A percentile compares a stretch with the other conserved stretches of the same genome.
These are phyloP conservation scores for Cantharis lateralis DNA, from an alignment of 2,888 invertebrate species.

Conservation along the genomic window DNA sequence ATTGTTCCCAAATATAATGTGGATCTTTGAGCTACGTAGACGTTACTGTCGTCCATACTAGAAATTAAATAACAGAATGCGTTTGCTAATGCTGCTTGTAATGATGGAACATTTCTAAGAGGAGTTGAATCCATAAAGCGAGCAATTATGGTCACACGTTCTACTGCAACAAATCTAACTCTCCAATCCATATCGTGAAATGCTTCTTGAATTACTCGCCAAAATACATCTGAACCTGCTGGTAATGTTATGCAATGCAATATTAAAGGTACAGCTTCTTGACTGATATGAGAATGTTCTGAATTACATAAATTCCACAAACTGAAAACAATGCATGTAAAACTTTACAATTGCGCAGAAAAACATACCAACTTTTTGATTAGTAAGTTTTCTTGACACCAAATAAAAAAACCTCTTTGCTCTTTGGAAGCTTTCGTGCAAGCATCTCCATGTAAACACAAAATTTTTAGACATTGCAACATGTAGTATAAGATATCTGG, in stretches of 20 bases:
- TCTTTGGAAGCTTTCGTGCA: conserved; percentile 83
- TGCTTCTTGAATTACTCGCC: conserved; percentile 92
- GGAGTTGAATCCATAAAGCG: conserved; percentile 91
- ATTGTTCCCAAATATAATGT: conserved; percentile 92
- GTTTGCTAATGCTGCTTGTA: conserved; percentile 93
- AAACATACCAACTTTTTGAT: conserved; percentile 78
- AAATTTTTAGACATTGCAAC: conserved; percentile 86
- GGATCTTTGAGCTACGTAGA: conserved; percentile 92
- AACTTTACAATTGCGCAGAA: conserved; percentile 4
- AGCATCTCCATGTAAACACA: conserved; percentile 94
- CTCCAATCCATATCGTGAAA: conserved; percentile 92
- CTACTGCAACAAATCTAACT: conserved; percentile 91
- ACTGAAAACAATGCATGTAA: conserved; percentile 58
- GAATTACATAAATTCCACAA: conserved; percentile 92
- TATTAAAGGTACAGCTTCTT: conserved; percentile 88
- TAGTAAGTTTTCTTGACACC: conserved; percentile 93
- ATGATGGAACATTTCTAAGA: conserved; percentile 76
- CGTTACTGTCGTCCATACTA: conserved; percentile 93
- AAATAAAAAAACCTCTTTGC: conserved; percentile 90
- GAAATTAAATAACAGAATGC: conserved; percentile 96
- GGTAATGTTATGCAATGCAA: conserved; percentile 94
- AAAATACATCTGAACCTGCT: conserved; percentile 93
- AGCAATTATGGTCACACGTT: conserved; percentile 90
- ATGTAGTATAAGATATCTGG: conserved; percentile 93
- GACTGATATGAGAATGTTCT: conserved; percentile 91